Base-by-base conservation (phyloP, 2,113 vertebrate genomes). In the Aplodontia rufa region DNA sequence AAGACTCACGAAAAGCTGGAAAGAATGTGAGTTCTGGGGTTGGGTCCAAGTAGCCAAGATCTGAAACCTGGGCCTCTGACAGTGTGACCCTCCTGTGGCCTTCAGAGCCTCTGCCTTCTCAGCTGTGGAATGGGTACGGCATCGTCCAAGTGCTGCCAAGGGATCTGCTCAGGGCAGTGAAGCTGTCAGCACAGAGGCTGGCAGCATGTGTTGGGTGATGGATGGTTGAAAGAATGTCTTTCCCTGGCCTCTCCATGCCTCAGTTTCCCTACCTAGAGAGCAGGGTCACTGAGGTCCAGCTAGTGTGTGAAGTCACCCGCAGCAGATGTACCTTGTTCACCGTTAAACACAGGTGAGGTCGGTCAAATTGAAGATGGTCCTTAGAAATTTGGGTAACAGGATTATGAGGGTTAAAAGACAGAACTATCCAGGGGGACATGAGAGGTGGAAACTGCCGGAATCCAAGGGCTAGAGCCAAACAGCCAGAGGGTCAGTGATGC, bases 351-450 rank as follows among this genome's bases (percentile, higher is more conserved):
- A 24, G 35, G 11, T 24, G 32, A 90, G 55, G 58, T 0, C 45
- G 55, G 81, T 11, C 72, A 68, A 83, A 47, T 5, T 30, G 40
- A 0, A 16, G 16, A 22, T 0, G 0, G 80, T 45, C 30, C 71
- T 71, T 55, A 74, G 91, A 62, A 76, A 74, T 94, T 91, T 79
- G 75, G 24, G 86, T 60, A 60, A 35, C 42, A 85, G 80, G 51
- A 7, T 35, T 66, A 40, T 4, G 6, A 53, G 16, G 20, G 24
- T 68, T 14, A 8, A 71, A 66, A 32, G 55, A 8, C 6, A 26
- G 47, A 19, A 24, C 35, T 24, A 12, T 40, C 8, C n/a, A 32
- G 10, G 68, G 53, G 26, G 24, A 24, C 0, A 7, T 45, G 88
- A 69, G 16, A 69, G 37, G 64, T 51, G 26, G 58, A 71, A 94